Evolutionary conservation across 2,888 invertebrate species (phyloP).

Genomic region (Frankliniella fusca): DNA sequence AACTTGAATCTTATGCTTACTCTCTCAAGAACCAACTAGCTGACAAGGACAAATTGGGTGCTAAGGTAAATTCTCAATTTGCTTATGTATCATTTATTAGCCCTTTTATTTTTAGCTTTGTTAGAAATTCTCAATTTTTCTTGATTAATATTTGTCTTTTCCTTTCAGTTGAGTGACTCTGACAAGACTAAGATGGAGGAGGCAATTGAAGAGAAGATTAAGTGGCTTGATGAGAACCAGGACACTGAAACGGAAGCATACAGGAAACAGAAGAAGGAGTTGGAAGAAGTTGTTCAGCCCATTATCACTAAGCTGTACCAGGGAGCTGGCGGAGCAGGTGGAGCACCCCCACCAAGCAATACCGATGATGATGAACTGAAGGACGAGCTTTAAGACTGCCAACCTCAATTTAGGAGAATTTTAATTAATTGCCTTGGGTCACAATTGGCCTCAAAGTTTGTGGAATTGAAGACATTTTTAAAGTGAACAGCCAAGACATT

Average conservation of each 20-base stretch:
- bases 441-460: background rate
- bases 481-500: conserved; percentile 10
- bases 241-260: conserved; percentile 89
- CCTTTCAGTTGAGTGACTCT: conserved; percentile 62
- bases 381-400: conserved; percentile 66
- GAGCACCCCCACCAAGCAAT: conserved; percentile 63
- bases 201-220: conserved; percentile 94
- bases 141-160: conserved; percentile 27
- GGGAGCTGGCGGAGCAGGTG: conserved; percentile 65
- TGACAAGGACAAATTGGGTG: conserved; percentile 95
- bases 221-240: conserved; percentile 95
- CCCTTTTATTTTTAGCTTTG: too few relatives aligned
- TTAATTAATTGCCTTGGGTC: conserved; percentile 14
- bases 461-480: background rate
- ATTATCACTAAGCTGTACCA: conserved; percentile 96
- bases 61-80: conserved; percentile 57
- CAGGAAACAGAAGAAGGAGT: conserved; percentile 90
- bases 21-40: conserved; percentile 93
- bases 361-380: conserved; percentile 72
- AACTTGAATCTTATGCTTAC: conserved; percentile 95
- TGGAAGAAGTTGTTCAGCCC: conserved; percentile 93
- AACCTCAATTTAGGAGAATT: background rate
- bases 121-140: too few relatives aligned
- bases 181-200: conserved; percentile 94
- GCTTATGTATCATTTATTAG: too few relatives aligned